Evolutionary conservation across 2,113 vertebrate genomes (phyloP), one percentile per base, ranked within the genome.

Genomic region (Columba janthina): DNA sequence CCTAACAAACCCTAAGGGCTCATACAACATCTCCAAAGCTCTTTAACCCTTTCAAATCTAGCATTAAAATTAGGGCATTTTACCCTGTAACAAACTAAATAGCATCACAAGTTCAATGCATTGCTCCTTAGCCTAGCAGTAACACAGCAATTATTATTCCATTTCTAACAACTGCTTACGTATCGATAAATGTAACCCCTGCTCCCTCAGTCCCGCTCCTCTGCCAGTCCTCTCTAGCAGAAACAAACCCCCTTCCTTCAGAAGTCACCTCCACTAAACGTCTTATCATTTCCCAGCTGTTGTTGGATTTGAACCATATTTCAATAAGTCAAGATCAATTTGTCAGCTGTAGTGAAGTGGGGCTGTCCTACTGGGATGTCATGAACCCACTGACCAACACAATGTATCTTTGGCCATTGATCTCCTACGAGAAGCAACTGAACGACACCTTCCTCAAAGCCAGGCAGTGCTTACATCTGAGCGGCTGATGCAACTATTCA

Each of bases 271-370:
- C 81, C 38, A 46, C 51, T 56, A 58, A 74, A 71, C 57, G 84
- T 70, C n/a, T 70, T 72, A 48, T 7, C 26, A 56, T 20, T 85
- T 78, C 85, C 65, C 81, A 94, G 73, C 38, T 93, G 61, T 57
- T 0, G 0, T 0, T 67, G 34, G 48, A 60, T 85, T 86, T 85
- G 38, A 93, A 53, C 29, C 61, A 69, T 31, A 38, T 78, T 80
- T 78, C 70, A 67, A 4, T 67, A 21, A 8, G 61, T 75, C 85
- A 81, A 34, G 57, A 85, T 25, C 6, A 50, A 64, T 85, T 44
- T 82, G 77, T 85, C 53, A 93, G 56, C 32, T 69, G 34, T 36
- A 60, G 76, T 32, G 40, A 95, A 50, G 58, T 24, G 15, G 85
- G 42, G 28, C 42, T 70, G 61, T 67, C 83, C 60, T 81, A 26